Evolutionary conservation across 2,888 invertebrate genomes (phyloP).

Genomic region (Ptychoptera contaminata): DNA sequence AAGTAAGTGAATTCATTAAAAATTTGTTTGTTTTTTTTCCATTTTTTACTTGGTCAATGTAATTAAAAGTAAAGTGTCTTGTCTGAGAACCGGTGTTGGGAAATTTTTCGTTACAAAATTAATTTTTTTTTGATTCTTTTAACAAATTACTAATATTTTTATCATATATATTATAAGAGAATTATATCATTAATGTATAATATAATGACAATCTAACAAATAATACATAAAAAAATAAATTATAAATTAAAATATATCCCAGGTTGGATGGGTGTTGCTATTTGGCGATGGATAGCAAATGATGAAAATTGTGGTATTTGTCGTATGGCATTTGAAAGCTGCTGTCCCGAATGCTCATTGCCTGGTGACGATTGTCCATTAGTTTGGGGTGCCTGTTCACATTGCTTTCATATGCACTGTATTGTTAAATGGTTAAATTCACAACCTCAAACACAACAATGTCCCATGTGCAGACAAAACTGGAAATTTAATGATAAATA

Average conservation of each 20-base stretch:
- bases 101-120: no score
- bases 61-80: not conserved
- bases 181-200: no score
- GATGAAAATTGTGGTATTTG: slow-evolving; percentile 99
- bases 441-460: slow-evolving; percentile 71
- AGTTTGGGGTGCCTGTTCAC: slow-evolving; percentile 97
- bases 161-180: no score
- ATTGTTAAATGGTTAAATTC: slow-evolving; percentile 99
- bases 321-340: slow-evolving; percentile 96
- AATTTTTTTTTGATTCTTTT: no score
- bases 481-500: slow-evolving; percentile 91
- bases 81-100: no score
- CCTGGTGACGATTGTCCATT: slow-evolving; percentile 97
- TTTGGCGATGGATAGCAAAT: slow-evolving; percentile 98
- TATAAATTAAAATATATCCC: not conserved
- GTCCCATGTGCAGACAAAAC: slow-evolving; percentile 96
- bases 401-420: slow-evolving; percentile 99
- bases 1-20: not conserved
- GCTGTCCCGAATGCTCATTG: slow-evolving; percentile 93
- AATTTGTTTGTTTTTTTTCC: not conserved
- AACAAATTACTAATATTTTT: no score
- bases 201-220: no score
- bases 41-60: not conserved
- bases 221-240: not conserved
- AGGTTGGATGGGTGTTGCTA: slow-evolving; percentile 92